Percentiles rank a stretch among this genome's conserved stretches.
Evolutionary conservation across 2,888 invertebrate genomes (phyloP).

Genomic region (Clivina fossor): DNA sequence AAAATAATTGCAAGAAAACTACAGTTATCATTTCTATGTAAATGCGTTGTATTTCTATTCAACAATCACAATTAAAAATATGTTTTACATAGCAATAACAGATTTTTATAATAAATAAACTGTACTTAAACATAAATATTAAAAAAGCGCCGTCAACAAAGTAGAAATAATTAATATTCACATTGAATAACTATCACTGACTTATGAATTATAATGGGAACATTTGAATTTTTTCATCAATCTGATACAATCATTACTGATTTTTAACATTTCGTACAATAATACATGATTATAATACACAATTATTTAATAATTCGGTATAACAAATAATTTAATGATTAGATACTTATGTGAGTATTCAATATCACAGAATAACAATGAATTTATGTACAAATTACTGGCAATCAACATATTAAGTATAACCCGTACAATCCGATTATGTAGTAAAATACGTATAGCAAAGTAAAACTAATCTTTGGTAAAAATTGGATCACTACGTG

Average conservation of each 20-base stretch:
- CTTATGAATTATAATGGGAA: background rate
- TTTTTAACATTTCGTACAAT: background rate
- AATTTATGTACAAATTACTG: conserved; percentile 23
- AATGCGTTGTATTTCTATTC: conserved; percentile 21
- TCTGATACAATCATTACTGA: background rate
- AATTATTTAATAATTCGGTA: background rate
- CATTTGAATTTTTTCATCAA: background rate
- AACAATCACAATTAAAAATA: conserved; percentile 26
- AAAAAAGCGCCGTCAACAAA: conserved; percentile 21
- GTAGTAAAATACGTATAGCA: conserved; percentile 13
- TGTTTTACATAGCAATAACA: conserved; percentile 26
- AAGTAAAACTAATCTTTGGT: conserved; percentile 26
- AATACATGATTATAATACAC: background rate
- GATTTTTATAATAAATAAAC: conserved; percentile 21
- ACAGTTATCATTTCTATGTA: conserved; percentile 12
- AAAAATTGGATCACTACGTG: conserved; percentile 5
- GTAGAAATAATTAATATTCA: conserved; percentile 24
- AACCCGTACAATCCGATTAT: conserved; percentile 27
- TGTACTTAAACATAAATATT: conserved; percentile 20
- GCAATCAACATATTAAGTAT: conserved; percentile 15
- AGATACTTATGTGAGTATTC: conserved; percentile 21
- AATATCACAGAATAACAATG: conserved; percentile 26
- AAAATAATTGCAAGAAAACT: background rate
- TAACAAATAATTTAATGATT: conserved; percentile 20
- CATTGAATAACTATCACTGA: conserved; percentile 22